Evolutionary conservation across 2,113 vertebrate genomes (phyloP).

Genomic region (Vidua macroura): DNA sequence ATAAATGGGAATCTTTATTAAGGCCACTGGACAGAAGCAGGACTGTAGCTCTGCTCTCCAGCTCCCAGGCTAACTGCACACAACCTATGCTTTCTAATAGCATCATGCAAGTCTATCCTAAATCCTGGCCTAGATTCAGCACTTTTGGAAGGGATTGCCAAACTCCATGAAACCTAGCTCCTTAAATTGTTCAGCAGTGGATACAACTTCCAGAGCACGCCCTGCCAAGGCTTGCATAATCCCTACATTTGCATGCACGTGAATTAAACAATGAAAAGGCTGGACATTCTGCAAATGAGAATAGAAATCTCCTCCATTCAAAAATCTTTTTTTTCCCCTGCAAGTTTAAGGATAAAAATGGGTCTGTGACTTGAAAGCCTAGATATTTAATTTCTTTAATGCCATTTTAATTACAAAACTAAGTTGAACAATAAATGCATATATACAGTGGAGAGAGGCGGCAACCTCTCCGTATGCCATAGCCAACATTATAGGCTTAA

Average conservation of each 20-base stretch:
- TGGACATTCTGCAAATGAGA: not conserved
- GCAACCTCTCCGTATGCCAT: accelerated
- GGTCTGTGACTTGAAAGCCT: not conserved
- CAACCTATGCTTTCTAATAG: not conserved
- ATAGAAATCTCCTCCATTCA: not conserved
- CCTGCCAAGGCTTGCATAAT: slow-evolving; percentile 14
- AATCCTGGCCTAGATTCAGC: slow-evolving; percentile 46
- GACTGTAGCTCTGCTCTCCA: slow-evolving; percentile 12
- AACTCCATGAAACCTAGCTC: not conserved
- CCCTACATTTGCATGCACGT: not conserved
- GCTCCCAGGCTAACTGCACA: slow-evolving; percentile 16
- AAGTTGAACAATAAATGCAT: not conserved
- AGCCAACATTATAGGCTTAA: not conserved
- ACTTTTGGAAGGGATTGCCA: slow-evolving; percentile 38
- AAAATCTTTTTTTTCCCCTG: not conserved
- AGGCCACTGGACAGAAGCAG: slow-evolving; percentile 55
- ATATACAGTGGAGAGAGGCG: not conserved
- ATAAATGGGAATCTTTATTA: slow-evolving; percentile 61
- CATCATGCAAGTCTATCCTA: not conserved
- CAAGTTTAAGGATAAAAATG: not conserved
- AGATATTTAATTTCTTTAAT: not conserved
- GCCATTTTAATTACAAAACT: not conserved
- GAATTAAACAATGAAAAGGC: slow-evolving; percentile 18
- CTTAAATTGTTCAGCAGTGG: not conserved
- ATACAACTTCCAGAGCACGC: not conserved